These are phyloP conservation scores for Otus sunia DNA, from an alignment of 2,113 vertebrate genomes.

Conservation along the genomic window DNA sequence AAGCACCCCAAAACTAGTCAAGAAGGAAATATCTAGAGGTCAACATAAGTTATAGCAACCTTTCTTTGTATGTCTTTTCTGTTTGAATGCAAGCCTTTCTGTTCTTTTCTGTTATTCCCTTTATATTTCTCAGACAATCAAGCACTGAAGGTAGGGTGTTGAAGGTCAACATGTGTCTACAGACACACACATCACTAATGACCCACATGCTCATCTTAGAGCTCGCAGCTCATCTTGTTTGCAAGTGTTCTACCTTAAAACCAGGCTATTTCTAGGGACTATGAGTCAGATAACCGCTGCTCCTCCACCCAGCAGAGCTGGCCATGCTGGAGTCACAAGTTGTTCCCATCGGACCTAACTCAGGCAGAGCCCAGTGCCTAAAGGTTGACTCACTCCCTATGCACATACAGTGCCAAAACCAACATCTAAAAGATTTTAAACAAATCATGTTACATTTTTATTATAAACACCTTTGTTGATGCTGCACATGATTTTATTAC, in stretches of 20 bases:
- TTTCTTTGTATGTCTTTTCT: not conserved
- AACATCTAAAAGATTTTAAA: not conserved
- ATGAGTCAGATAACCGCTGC: not conserved
- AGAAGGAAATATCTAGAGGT: constrained; percentile 7
- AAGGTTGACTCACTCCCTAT: not conserved
- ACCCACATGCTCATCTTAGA: not conserved
- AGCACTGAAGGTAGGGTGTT: not conserved
- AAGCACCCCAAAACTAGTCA: not conserved
- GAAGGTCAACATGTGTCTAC: not conserved
- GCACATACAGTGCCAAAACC: not conserved
- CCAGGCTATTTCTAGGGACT: not conserved
- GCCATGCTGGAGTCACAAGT: not conserved
- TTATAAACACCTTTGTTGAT: not conserved
- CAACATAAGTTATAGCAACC: not conserved
- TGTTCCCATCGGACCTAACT: not conserved
- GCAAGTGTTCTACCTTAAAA: not conserved
- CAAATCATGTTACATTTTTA: not conserved
- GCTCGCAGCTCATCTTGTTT: not conserved
- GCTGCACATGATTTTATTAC: not conserved
- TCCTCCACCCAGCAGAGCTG: not conserved
- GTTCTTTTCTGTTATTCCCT: not conserved
- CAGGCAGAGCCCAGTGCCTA: not conserved
- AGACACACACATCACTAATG: not conserved
- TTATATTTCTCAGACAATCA: not conserved
- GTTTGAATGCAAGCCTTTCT: not conserved